Percentiles rank a stretch among this genome's conserved stretches.
Conservation (phyloP, 1,140 invertebrate genomes). For the Pentalonia nigronervosa region DNA sequence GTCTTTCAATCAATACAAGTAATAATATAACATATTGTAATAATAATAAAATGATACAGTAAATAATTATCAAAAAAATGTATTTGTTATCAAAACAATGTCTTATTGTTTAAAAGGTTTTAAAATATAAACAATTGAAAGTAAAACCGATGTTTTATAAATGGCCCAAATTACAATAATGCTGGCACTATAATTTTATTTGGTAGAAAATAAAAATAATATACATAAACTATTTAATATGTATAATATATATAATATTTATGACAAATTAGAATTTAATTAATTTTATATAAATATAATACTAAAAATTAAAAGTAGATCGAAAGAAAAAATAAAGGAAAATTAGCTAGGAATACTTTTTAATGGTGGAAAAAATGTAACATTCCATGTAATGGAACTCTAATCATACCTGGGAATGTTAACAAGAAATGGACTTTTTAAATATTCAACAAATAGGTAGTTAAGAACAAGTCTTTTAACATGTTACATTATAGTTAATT, state of each 20-base stretch:
- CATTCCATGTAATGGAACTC: not conserved
- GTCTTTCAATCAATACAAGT: not conserved
- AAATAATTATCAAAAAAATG: conserved; percentile 21
- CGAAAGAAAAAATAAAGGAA: not conserved
- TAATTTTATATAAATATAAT: not conserved
- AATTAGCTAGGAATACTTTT: not conserved
- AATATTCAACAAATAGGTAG: not conserved
- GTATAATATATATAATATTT: not conserved
- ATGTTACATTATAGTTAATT: not conserved
- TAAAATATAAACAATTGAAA: conserved; percentile 27
- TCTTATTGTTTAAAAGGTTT: not conserved
- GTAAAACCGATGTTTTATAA: not conserved
- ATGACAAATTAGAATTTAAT: not conserved
- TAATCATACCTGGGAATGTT: conserved; percentile 19
- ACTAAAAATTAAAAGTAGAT: not conserved
- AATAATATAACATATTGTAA: conserved; percentile 1
- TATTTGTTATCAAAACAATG: not conserved
- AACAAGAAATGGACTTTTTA: not conserved
- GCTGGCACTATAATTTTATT: conserved; percentile 34
- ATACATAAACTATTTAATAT: not conserved
- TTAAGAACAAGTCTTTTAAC: not conserved
- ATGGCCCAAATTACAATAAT: conserved; percentile 41
- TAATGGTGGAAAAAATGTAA: not conserved
- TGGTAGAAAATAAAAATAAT: not conserved
- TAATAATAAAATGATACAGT: not conserved